Evolutionary conservation across 2,888 invertebrate genomes (phyloP), one percentile per base, ranked within the genome.

Genomic region (Uropetala carovei): DNA sequence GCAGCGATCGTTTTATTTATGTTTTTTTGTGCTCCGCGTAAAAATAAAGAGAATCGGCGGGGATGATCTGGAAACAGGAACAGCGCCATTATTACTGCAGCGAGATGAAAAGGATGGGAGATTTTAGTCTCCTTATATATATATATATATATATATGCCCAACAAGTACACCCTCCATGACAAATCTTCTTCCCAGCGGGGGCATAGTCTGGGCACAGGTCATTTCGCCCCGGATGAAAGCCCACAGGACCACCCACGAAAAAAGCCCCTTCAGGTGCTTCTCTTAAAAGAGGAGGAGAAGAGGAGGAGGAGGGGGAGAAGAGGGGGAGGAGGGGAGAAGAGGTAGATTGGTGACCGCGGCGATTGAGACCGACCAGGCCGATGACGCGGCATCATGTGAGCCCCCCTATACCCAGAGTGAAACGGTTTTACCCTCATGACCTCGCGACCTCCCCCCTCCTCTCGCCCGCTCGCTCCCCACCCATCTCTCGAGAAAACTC

Each of bases 141-240:
- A n/a, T 68, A n/a, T 22, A 22, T 22, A 16, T 68, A 10, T 68
- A n/a, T 10, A 22, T 68, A 68, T 68, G 68, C 68, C 18, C 68
- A 68, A 22, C 68, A 0, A 68, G 68, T 68, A n/a, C 68, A n/a
- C 68, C 85, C 22, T 60, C 86, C 86, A 60, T 86, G 86, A 86
- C 59, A 86, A 86, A 86, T 86, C 86, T 60, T 27, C 60, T 30
- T 86, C 86, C 59, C 86, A 86, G 86, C 86, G 86, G 86, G 86
- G 60, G 86, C 86, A 60, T 86, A 86, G 22, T 60, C 86, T 86
- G 86, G 86, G 60, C 86, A 86, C 30, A 59, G 86, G 86, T 86
- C 86, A 86, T 86, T 86, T 86, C 59, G 85, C 59, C 22, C 85
- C 10, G 59, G 59, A n/a, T 14, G 58, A n/a, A 27, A 57, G n/a